Evolutionary conservation across 1,140 invertebrate genomes (phyloP).

Genomic region (Aphaenogaster ashmeadi): DNA sequence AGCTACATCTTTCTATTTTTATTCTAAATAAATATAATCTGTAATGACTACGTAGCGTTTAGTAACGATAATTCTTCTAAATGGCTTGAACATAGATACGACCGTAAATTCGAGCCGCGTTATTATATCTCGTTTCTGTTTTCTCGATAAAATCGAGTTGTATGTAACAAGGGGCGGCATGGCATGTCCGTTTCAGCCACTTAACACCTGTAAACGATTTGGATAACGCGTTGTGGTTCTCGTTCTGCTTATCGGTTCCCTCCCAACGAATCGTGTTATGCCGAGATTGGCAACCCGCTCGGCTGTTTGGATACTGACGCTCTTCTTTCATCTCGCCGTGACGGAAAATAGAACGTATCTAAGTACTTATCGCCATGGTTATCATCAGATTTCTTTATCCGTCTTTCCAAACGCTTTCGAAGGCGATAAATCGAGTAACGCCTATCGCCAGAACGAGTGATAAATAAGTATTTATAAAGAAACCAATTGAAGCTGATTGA

Average conservation of each 20-base stretch:
- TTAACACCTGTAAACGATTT: neutral
- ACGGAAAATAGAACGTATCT: conserved; percentile 7
- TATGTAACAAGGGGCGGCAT: neutral
- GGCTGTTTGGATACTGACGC: conserved; percentile 47
- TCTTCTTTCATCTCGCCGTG: conserved; percentile 21
- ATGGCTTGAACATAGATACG: neutral
- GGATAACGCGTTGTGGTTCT: neutral
- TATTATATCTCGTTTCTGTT: neutral
- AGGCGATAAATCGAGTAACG: neutral
- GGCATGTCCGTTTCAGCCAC: neutral
- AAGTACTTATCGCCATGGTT: neutral
- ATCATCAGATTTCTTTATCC: neutral
- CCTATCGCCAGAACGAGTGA: neutral
- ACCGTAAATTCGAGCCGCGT: neutral
- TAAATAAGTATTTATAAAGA: neutral
- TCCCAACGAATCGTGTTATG: conserved; percentile 64
- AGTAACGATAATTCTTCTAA: neutral
- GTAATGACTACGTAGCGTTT: too few species aligned
- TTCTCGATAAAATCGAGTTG: conserved; percentile 3
- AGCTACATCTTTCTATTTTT: neutral
- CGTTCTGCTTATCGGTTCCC: neutral
- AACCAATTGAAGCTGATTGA: neutral
- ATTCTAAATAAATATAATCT: too few species aligned
- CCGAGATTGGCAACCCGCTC: conserved; percentile 47
- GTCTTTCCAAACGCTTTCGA: neutral